Conservation (phyloP, 2,113 vertebrate species). For the Gymnogyps californianus region DNA sequence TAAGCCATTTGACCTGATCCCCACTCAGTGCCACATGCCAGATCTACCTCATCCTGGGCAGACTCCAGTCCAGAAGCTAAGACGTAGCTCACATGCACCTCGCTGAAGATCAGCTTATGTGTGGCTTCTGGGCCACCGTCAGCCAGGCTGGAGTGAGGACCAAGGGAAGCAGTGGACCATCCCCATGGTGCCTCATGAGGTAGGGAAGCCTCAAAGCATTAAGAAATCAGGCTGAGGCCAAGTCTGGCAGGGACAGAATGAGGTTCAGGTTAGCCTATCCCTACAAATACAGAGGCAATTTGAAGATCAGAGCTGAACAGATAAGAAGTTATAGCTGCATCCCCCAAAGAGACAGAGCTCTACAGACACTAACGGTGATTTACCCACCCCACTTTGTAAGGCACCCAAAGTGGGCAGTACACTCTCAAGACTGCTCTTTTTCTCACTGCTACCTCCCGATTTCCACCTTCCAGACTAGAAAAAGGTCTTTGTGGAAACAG, state of each 20-base stretch:
- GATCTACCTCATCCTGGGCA: neutral
- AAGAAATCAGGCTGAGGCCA: neutral
- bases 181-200: neutral
- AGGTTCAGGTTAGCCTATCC: neutral
- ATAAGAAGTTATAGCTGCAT: neutral
- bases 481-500: neutral
- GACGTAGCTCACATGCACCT: neutral
- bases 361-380: neutral
- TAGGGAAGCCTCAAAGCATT: neutral
- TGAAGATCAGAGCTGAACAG: neutral
- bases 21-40: too few species aligned
- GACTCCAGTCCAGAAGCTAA: neutral
- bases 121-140: neutral
- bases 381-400: neutral
- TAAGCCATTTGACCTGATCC: neutral
- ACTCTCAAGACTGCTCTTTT: neutral
- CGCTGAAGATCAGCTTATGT: neutral
- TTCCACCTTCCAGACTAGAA: neutral
- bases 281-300: neutral
- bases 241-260: neutral
- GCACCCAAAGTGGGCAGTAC: neutral
- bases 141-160: neutral
- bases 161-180: neutral
- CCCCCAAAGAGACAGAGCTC: neutral
- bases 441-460: neutral